Conservation (phyloP, 2,888 invertebrate genomes). For the Apotomis turbidana region DNA sequence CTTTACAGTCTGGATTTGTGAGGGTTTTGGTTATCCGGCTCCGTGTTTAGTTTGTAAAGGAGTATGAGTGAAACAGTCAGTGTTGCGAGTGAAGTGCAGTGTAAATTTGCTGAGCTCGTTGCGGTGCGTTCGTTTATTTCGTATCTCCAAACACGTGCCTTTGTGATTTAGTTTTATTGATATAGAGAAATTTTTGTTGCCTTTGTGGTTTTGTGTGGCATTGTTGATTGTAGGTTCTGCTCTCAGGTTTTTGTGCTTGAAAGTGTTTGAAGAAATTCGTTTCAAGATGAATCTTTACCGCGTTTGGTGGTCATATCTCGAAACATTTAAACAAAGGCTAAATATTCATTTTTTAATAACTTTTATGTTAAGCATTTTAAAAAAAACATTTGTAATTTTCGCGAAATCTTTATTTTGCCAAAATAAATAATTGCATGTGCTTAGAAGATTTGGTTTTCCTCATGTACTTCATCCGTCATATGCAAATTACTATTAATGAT, state of each 20-base stretch:
- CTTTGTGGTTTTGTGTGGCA: constrained; percentile 29
- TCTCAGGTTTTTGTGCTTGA: constrained; percentile 21
- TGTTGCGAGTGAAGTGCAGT: constrained; percentile 77
- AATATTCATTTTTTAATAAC: too few relatives aligned
- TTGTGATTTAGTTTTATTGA: constrained; percentile 70
- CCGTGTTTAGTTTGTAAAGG: constrained; percentile 48
- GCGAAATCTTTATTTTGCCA: too few relatives aligned
- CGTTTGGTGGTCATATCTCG: constrained; percentile 8
- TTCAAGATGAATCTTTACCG: neutral
- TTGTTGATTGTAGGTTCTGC: constrained; percentile 26
- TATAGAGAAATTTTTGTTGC: constrained; percentile 43
- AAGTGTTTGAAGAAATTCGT: constrained; percentile 17
- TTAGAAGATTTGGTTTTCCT: too few relatives aligned
- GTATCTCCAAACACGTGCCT: constrained; percentile 60
- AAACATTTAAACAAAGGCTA: too few relatives aligned
- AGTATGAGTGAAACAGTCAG: constrained; percentile 74
- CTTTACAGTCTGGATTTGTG: constrained; percentile 44
- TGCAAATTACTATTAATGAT: too few relatives aligned
- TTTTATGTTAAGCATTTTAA: too few relatives aligned
- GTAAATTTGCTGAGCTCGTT: constrained; percentile 78
- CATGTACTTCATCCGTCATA: too few relatives aligned
- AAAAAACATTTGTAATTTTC: too few relatives aligned
- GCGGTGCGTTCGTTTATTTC: constrained; percentile 71
- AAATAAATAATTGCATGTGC: too few relatives aligned
- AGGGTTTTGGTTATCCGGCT: constrained; percentile 41